A percentile compares a stretch with the other conserved stretches of the same genome.
phyloP scores from a whole-genome alignment of 2,113 vertebrate genomes.

The Puffinus mauretanicus region DNA sequence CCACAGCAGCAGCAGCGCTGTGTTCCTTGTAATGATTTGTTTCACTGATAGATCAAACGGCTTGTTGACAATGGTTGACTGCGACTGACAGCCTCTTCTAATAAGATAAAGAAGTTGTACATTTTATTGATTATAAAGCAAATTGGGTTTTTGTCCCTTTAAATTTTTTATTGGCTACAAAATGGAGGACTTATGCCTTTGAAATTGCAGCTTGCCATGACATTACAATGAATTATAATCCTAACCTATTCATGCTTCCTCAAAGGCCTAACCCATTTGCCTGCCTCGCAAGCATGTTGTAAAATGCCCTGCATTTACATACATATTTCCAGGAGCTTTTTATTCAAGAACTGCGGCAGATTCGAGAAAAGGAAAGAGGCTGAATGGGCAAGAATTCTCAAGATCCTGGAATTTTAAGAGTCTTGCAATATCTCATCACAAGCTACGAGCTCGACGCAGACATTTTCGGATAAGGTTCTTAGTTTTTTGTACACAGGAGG shows the following conservation, averaged over 20 bases:
- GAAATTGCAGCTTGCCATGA: conserved; percentile 41
- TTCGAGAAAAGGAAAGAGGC: not conserved
- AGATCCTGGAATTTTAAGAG: not conserved
- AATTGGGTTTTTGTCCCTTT: conserved; percentile 55
- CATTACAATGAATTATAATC: conserved; percentile 57
- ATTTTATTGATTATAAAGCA: conserved; percentile 65
- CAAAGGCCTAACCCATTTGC: conserved; percentile 43
- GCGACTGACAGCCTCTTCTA: conserved; percentile 44
- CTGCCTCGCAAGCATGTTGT: not conserved
- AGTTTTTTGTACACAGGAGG: not conserved
- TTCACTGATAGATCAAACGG: conserved; percentile 63
- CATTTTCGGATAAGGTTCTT: not conserved
- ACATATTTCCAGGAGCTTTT: conserved; percentile 13
- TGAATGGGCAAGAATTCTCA: not conserved
- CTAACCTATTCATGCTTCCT: conserved; percentile 38
- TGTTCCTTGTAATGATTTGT: conserved; percentile 47
- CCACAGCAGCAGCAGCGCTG: not conserved
- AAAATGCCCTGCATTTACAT: conserved; percentile 28
- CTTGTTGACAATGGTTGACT: conserved; percentile 65
- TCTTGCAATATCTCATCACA: not conserved
- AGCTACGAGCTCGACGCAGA: not conserved
- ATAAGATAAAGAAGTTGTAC: conserved; percentile 40
- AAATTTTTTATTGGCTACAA: conserved; percentile 59
- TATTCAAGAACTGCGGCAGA: not conserved
- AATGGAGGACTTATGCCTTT: conserved; percentile 28